Evolutionary conservation across 2,888 invertebrate species (phyloP).

Genomic region (Poecilobothrus nobilitatus): DNA sequence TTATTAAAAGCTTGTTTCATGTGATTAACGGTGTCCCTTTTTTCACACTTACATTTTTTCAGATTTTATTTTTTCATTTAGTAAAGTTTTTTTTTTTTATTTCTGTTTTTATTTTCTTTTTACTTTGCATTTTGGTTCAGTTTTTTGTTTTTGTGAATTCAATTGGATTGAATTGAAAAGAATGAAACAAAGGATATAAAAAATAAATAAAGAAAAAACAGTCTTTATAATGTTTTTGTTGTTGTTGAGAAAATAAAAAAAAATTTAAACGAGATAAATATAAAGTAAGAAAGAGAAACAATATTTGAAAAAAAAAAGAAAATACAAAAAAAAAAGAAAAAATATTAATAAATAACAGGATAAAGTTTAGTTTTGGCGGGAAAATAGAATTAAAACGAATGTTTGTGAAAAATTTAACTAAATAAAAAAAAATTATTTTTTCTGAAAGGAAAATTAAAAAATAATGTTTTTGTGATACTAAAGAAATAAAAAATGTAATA

Average conservation of each 20-base stretch:
- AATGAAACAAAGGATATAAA: no score
- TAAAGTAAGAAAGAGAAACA: not conserved
- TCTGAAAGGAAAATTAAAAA: no score
- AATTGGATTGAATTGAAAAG: not conserved
- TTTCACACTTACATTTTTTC: no score
- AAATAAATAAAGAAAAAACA: not conserved
- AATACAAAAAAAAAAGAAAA: not conserved
- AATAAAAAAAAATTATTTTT: no score
- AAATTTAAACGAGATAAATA: not conserved
- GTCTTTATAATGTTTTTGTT: not conserved
- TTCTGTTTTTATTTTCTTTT: not conserved
- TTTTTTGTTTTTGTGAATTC: no score
- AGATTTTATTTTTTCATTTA: no score
- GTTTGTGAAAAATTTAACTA: no score
- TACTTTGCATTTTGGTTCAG: no score
- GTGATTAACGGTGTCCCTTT: not conserved
- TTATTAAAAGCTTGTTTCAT: conserved; percentile 9
- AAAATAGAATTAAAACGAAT: no score
- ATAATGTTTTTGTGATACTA: no score
- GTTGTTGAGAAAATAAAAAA: not conserved
- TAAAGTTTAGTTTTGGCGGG: not conserved
- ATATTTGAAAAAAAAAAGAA: not conserved
- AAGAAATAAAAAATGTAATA: no score
- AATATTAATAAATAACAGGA: not conserved
- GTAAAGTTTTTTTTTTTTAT: not conserved